Conservation (phyloP, 2,888 invertebrate genomes). For the Caenorhabditis sp. region DNA sequence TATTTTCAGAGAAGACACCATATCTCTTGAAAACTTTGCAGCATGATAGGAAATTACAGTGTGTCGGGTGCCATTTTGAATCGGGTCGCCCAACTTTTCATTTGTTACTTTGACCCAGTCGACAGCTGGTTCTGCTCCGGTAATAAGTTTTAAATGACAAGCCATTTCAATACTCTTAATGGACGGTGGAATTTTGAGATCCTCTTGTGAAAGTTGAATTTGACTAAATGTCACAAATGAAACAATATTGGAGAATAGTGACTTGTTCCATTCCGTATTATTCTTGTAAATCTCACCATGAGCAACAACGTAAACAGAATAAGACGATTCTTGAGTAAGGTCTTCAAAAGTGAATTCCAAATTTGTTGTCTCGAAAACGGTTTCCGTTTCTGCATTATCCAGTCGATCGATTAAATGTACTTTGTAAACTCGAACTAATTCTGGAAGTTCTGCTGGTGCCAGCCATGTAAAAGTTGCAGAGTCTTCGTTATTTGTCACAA, state of each 20-base stretch:
- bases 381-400: background rate
- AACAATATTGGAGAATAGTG: conserved; percentile 52
- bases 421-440: conserved; percentile 48
- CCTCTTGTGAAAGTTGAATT: conserved; percentile 20
- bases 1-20: conserved; percentile 61
- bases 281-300: conserved; percentile 9
- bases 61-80: background rate
- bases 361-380: conserved; percentile 35
- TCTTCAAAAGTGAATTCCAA: conserved; percentile 17
- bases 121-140: conserved; percentile 11
- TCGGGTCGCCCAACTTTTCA: background rate
- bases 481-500: conserved; percentile 16
- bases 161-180: conserved; percentile 30
- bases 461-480: conserved; percentile 55
- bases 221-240: conserved; percentile 46
- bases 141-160: conserved; percentile 49
- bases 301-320: conserved; percentile 64
- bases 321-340: conserved; percentile 51
- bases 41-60: conserved; percentile 15
- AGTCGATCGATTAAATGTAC: conserved; percentile 38
- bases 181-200: conserved; percentile 27
- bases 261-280: conserved; percentile 32
- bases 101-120: conserved; percentile 57
- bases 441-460: conserved; percentile 36
- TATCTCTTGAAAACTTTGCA: background rate